phyloP scores from a whole-genome alignment of 2,113 vertebrate species.

The Cettia cetti region DNA sequence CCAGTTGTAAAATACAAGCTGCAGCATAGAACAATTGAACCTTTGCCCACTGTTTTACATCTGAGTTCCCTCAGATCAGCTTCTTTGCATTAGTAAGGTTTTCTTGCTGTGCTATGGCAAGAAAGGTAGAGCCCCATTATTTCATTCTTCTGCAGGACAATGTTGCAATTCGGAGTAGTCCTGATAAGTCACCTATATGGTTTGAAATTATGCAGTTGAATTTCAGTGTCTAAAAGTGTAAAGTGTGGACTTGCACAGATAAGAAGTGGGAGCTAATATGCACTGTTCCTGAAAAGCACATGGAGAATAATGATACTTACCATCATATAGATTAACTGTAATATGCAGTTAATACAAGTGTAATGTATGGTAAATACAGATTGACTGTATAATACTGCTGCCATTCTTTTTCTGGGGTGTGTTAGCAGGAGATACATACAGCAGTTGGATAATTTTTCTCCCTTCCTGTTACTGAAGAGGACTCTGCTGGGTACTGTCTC shows the following conservation, averaged over 20 bases:
- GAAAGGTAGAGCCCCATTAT: background rate
- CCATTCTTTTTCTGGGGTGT: background rate
- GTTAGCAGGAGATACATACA: background rate
- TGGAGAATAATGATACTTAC: background rate
- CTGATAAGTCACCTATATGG: background rate
- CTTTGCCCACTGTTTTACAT: background rate
- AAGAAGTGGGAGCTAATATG: background rate
- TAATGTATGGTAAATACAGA: background rate
- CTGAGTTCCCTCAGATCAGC: background rate
- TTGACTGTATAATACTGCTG: background rate
- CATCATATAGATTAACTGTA: background rate
- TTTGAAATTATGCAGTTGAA: background rate
- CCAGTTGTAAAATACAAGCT: background rate
- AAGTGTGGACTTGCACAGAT: background rate
- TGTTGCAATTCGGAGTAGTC: background rate
- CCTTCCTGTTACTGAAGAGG: background rate
- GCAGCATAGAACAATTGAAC: background rate
- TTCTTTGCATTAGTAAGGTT: background rate
- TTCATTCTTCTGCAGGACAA: background rate
- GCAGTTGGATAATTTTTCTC: background rate
- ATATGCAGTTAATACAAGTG: background rate
- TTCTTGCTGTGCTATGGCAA: background rate
- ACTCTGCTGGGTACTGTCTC: background rate
- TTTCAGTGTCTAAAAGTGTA: background rate
- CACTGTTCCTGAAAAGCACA: background rate